These are phyloP conservation scores for Noctua pronuba DNA, from an alignment of 2,888 invertebrate species.

Conservation along the genomic window DNA sequence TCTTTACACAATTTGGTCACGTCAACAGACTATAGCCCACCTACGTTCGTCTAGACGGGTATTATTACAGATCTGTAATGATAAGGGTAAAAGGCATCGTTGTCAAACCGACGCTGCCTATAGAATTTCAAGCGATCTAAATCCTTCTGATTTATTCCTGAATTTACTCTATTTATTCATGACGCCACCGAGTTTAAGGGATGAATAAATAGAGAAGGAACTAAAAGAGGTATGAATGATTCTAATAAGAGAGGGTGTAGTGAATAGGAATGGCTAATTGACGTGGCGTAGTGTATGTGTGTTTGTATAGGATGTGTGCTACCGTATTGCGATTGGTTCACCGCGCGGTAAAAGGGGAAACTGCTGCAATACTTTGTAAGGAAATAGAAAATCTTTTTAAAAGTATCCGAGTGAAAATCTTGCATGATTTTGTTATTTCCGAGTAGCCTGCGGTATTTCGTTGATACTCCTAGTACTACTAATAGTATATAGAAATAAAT, in stretches of 20 bases:
- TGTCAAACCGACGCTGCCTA: conserved; percentile 64
- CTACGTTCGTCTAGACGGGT: conserved; percentile 68
- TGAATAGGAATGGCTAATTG: conserved; percentile 62
- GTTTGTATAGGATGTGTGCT: conserved; percentile 40
- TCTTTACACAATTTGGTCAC: conserved; percentile 68
- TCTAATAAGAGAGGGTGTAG: conserved; percentile 52
- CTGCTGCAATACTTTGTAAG: conserved; percentile 42
- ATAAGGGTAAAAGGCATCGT: conserved; percentile 71
- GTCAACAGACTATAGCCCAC: conserved; percentile 63
- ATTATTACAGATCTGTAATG: conserved; percentile 74
- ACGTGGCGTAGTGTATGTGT: conserved; percentile 43
- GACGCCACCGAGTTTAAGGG: conserved; percentile 13
- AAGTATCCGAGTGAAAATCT: conserved; percentile 32
- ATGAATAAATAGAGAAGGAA: conserved; percentile 42
- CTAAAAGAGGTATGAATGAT: conserved; percentile 55
- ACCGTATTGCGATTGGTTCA: conserved; percentile 46
- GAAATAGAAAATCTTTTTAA: conserved; percentile 55
- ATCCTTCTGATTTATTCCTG: conserved; percentile 70
- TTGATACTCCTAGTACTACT: not conserved
- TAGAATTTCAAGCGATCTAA: conserved; percentile 75
- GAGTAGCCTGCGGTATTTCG: not conserved
- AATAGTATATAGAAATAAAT: not conserved
- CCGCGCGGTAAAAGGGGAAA: conserved; percentile 35
- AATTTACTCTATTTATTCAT: conserved; percentile 65
- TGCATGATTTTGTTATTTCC: conserved; percentile 11